Evolutionary conservation across 2,888 invertebrate species (phyloP).

Genomic region (Drosophila falleni): DNA sequence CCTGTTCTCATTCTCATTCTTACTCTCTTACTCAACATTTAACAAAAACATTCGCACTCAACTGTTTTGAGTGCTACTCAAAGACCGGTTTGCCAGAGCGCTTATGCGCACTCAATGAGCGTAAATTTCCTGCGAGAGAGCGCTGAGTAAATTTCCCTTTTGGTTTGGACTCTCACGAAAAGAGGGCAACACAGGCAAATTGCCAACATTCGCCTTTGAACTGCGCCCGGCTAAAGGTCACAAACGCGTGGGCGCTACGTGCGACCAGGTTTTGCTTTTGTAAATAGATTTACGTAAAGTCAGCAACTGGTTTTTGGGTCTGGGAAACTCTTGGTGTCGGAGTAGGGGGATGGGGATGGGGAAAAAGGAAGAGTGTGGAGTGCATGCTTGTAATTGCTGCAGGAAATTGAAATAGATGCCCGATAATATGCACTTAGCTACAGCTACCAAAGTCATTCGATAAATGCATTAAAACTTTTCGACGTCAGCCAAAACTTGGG

Average conservation of each 20-base stretch:
- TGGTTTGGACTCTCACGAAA: constrained; percentile 1
- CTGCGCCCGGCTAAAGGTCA: constrained; percentile 69
- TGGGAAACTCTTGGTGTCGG: background rate
- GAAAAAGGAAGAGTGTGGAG: background rate
- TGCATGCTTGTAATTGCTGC: constrained; percentile 65
- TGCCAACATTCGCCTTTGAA: constrained; percentile 70
- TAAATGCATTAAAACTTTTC: constrained; percentile 78
- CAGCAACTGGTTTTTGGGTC: constrained; percentile 64
- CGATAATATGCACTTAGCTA: constrained; percentile 77
- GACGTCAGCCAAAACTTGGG: constrained; percentile 47
- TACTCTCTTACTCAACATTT: constrained; percentile 1
- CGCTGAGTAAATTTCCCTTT: constrained; percentile 49
- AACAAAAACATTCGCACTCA: constrained; percentile 18
- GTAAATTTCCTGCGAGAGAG: constrained; percentile 7
- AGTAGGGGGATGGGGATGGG: background rate
- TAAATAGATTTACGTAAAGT: constrained; percentile 44
- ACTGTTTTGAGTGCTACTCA: constrained; percentile 34
- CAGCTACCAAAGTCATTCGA: constrained; percentile 68
- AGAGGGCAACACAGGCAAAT: constrained; percentile 27
- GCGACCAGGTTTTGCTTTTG: background rate
- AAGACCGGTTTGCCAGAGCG: constrained; percentile 46
- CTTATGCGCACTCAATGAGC: constrained; percentile 45
- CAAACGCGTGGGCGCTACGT: constrained; percentile 42
- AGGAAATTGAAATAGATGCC: constrained; percentile 81
- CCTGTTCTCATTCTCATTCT: background rate